Evolutionary conservation across 23 tunicate species (phyloP), one percentile per base, ranked within the genome.

Genomic region (Clavelina lepadiformis): DNA sequence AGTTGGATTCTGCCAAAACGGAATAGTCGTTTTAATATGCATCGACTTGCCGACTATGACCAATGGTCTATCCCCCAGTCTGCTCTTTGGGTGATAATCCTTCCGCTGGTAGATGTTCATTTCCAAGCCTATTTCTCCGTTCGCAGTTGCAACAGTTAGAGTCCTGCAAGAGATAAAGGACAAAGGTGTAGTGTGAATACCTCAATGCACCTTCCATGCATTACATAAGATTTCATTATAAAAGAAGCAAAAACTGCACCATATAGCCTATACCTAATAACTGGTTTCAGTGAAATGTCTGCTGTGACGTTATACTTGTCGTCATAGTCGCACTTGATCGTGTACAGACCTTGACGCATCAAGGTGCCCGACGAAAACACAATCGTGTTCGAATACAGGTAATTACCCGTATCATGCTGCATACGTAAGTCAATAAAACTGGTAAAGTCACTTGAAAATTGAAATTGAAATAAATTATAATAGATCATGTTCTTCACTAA

Each of bases 41-140:
- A 8, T 41, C 49, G 33, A 34, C 87, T 31, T 64, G 71, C 94
- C 85, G 6, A 78, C 79, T 47, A 78, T 49, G 11, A 85, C 49
- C 53, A 45, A 57, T 1, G 94, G 94, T 47, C 69, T 71, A 24
- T 34, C 27, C 8, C 94, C 78, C 26, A 62, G 44, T 45, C 55
- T 63, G 74, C 94, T 85, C 41, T 78, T 78, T 7, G 85, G 69
- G 49, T 78, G 69, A 52, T 46, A 85, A 71, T 85, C 94, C 1
- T 47, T 47, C 52, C 85, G 32, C 51, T 78, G 85, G 51, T 62
- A 85, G n/a, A 85, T 29, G 23, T 62, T 52, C 85, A 85, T 85
- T 32, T 41, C 75, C 23, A 85, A 69, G 21, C 79, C 31, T 3
- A 85, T 32, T 28, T 55, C 65, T 35, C 94, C 94, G 8, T 41